Percentiles rank a stretch among this genome's conserved stretches.
Conservation (phyloP, 30 jellyfish, hydroid and myxozoan genomes). For the Cassiopea andromeda region DNA sequence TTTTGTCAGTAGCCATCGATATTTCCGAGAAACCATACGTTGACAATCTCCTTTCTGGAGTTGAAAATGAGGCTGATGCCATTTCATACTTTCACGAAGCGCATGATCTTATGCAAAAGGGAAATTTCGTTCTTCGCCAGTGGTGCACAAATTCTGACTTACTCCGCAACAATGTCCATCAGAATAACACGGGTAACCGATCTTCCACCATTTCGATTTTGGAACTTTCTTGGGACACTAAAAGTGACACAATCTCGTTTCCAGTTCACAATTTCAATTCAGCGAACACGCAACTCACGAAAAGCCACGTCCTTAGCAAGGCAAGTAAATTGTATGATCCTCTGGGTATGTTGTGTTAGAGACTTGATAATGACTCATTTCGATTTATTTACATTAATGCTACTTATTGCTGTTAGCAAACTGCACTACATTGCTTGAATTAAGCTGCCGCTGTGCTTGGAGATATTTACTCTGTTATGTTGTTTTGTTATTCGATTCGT, state of each 20-base stretch:
- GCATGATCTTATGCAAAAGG: conserved; percentile 1
- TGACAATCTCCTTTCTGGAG: conserved; percentile 27
- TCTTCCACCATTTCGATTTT: conserved; percentile 22
- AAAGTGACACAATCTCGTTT: background rate
- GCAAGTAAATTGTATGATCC: background rate
- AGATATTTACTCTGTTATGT: too few relatives aligned
- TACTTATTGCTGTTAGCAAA: too few relatives aligned
- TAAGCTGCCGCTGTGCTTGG: too few relatives aligned
- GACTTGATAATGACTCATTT: too few relatives aligned
- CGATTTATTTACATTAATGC: too few relatives aligned
- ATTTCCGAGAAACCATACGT: conserved; percentile 34
- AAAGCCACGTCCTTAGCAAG: background rate
- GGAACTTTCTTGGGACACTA: conserved; percentile 10
- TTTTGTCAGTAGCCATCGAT: conserved; percentile 37
- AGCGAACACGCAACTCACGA: background rate
- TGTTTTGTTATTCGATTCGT: too few relatives aligned
- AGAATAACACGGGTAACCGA: background rate
- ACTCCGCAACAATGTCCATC: background rate
- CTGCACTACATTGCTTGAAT: too few relatives aligned
- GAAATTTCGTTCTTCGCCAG: conserved; percentile 14
- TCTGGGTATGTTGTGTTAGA: background rate
- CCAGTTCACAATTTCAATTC: background rate
- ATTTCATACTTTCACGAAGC: background rate
- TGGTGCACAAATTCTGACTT: conserved; percentile 9
- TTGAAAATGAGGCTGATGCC: conserved; percentile 32